Evolutionary conservation across 2,888 invertebrate genomes (phyloP), one percentile per base, ranked within the genome.

Genomic region (Apocheima hispidaria): DNA sequence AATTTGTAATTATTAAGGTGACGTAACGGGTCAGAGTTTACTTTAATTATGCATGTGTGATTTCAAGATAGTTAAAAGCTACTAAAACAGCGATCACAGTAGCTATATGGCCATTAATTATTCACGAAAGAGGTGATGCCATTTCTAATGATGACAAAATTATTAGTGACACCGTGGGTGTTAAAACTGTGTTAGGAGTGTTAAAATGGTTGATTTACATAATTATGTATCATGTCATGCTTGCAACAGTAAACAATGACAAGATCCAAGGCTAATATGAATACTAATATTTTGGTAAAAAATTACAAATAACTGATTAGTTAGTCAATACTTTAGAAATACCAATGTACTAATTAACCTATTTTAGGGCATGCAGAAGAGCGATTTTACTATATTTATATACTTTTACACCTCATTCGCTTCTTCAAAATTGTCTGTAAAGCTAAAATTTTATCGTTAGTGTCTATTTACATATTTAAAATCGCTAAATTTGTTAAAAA

Each of bases 1-100:
- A 60, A 63, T 69, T 67, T 65, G 61, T 65, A 52, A 63, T 30
- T 30, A 63, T 67, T 67, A 60, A 48, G 52, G 50, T 64, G 50
- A 48, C 50, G 21, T 16, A 26, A 33, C 21, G 36, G 60, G 68
- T 64, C 60, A 61, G 49, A 62, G 60, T 49, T 60, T 59, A 52
- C 41, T 61, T 35, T 55, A 50, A 55, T 44, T 55, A 59, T 55
- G 50, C 51, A 63, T 26, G 30, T 46, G 16, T 20, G 36, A 56
- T 52, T 52, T 41, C 44, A 44, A 36, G 57, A 53, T 49, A 43
- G 36, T 49, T 12, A 52, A 55, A 30, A 30, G 18, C 23, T 36
- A 40, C 48, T 41, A 26, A 51, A 61, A 36, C 14, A 20, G 23
- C 23, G 6, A 53, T 33, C 46, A 35, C 61, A 30, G 67, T 62